These are phyloP conservation scores for Semibalanus balanoides DNA, from an alignment of 1,140 invertebrate genomes.

Conservation along the genomic window DNA sequence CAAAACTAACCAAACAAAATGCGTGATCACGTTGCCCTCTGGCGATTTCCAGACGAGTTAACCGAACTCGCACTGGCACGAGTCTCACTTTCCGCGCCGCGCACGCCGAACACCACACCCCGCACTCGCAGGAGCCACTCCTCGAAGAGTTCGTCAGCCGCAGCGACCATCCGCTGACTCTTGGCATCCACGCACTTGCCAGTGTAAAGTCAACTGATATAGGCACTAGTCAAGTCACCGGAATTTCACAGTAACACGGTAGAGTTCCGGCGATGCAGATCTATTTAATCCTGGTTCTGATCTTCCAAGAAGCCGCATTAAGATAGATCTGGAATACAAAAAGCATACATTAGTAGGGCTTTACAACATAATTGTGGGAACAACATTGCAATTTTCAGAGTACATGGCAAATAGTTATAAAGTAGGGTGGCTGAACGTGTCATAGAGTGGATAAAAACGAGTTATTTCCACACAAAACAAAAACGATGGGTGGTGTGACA, in stretches of 20 bases:
- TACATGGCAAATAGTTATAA: no score
- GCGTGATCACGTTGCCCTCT: not conserved
- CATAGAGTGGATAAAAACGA: no score
- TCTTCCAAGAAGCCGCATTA: not conserved
- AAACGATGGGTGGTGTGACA: no score
- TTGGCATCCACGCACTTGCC: not conserved
- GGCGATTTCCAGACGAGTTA: not conserved
- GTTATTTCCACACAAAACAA: no score
- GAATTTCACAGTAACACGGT: not conserved
- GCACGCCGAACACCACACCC: no score
- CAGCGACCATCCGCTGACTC: not conserved
- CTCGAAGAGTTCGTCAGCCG: not conserved
- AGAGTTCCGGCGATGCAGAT: not conserved
- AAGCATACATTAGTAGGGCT: no score
- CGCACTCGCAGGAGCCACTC: no score
- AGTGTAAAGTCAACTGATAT: not conserved
- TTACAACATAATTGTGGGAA: no score
- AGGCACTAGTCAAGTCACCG: not conserved
- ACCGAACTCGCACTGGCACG: not conserved
- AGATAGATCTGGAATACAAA: not conserved
- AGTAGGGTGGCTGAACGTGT: no score
- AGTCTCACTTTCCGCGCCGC: not conserved
- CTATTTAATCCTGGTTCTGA: conserved; percentile 1
- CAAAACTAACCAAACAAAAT: conserved; percentile 1
- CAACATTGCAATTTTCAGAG: no score